Evolutionary conservation across 2,113 vertebrate species (phyloP).

Genomic region (Oreochromis aureus): DNA sequence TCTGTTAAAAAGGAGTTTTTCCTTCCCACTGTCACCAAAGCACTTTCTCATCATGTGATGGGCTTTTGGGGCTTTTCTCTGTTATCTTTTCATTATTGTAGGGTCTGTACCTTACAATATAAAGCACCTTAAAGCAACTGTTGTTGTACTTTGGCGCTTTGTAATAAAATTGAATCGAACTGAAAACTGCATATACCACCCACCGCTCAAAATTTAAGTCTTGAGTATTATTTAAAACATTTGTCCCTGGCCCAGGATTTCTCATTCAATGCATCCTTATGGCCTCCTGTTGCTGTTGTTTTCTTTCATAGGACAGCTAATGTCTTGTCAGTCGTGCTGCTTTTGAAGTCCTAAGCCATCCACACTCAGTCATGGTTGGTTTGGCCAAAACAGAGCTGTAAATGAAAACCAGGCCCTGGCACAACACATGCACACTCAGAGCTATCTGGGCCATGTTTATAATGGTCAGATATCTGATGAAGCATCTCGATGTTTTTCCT

Average conservation of each 20-base stretch:
- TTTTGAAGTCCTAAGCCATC: neutral
- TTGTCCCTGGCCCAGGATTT: neutral
- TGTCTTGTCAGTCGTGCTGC: neutral
- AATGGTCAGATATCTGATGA: neutral
- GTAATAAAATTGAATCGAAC: neutral
- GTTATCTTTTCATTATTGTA: neutral
- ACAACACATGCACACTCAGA: neutral
- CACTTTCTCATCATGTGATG: neutral
- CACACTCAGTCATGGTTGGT: slow-evolving; percentile 22
- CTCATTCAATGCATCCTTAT: neutral
- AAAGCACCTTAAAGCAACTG: neutral
- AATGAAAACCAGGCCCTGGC: slow-evolving; percentile 29
- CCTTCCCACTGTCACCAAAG: neutral
- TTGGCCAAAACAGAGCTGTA: slow-evolving; percentile 34
- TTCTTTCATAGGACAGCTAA: neutral
- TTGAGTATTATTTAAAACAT: neutral
- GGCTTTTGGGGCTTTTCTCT: neutral
- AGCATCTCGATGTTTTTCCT: neutral
- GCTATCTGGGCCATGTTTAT: slow-evolving; percentile 22
- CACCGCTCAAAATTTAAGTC: neutral
- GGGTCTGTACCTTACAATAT: neutral
- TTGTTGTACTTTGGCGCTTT: neutral
- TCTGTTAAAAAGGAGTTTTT: neutral
- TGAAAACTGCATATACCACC: neutral
- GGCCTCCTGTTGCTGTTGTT: neutral